These are phyloP conservation scores for Thripadectes ignobilis DNA, from an alignment of 2,797 vertebrate genomes.

Conservation along the genomic window DNA sequence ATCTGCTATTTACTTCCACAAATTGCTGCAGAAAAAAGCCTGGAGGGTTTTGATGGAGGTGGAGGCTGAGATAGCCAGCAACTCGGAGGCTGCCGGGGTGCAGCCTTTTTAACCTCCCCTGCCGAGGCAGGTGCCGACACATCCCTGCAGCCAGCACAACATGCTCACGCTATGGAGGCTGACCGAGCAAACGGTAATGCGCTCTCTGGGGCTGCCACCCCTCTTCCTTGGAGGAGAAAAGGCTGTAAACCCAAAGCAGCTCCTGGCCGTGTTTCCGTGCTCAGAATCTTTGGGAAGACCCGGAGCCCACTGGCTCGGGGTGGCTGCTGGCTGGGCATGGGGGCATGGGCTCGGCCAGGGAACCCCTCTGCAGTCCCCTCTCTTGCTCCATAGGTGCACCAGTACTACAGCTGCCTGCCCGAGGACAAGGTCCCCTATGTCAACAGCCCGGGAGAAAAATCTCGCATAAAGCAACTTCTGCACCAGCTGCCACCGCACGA, in stretches of 20 bases:
- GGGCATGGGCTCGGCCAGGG: not conserved
- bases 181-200: constrained; percentile 77
- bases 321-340: not conserved
- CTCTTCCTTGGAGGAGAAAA: not conserved
- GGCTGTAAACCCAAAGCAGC: not conserved
- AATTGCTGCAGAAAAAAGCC: constrained; percentile 64
- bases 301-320: not conserved
- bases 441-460: constrained; percentile 97
- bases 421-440: constrained; percentile 99
- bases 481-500: constrained; percentile 98
- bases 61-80: constrained; percentile 73
- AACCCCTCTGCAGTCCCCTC: not conserved
- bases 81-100: constrained; percentile 57
- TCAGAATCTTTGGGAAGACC: not conserved
- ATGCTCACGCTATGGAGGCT: constrained; percentile 65
- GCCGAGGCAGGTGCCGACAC: constrained; percentile 76
- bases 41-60: constrained; percentile 71
- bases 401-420: constrained; percentile 97
- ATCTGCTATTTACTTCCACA: constrained; percentile 68
- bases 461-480: constrained; percentile 96
- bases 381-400: constrained; percentile 86
- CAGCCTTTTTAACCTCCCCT: constrained; percentile 62
- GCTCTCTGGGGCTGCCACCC: not conserved
- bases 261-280: not conserved
- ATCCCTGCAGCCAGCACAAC: constrained; percentile 67